Conservation (phyloP, 2,113 vertebrate species). For the Cyphomyrus discorhynchus region DNA sequence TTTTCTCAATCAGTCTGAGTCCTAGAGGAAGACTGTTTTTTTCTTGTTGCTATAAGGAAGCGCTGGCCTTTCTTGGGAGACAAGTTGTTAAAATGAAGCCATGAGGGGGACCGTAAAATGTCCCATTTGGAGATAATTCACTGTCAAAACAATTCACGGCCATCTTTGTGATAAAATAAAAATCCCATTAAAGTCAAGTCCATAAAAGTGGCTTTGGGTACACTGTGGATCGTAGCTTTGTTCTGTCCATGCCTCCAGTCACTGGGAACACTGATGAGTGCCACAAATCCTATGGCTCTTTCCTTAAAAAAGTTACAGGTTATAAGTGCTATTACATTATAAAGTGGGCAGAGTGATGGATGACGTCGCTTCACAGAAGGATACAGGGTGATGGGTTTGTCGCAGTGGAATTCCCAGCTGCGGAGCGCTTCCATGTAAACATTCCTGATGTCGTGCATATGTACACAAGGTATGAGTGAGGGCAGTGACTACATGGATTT, state of each 20-base stretch:
- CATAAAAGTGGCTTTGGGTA: background rate
- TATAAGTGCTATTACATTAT: background rate
- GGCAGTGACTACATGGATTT: background rate
- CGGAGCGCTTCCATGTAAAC: background rate
- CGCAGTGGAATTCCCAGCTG: background rate
- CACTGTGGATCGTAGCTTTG: background rate
- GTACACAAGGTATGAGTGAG: background rate
- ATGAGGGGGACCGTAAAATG: background rate
- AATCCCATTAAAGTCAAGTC: conserved; percentile 1
- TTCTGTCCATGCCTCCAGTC: background rate
- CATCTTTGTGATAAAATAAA: background rate
- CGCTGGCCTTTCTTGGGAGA: background rate
- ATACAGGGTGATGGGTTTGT: background rate
- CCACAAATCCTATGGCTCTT: background rate
- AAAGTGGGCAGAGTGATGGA: background rate
- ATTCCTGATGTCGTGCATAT: background rate
- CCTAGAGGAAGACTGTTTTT: background rate
- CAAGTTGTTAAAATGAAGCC: background rate
- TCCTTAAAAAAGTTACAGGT: background rate
- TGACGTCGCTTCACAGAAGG: background rate
- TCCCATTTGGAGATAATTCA: background rate
- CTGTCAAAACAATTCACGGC: background rate
- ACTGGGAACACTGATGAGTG: background rate
- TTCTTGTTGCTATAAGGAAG: background rate
- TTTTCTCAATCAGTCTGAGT: background rate